Percentiles rank a stretch among this genome's conserved stretches.
Conservation (phyloP, 2,797 vertebrate species). For the Merluccius polli region DNA sequence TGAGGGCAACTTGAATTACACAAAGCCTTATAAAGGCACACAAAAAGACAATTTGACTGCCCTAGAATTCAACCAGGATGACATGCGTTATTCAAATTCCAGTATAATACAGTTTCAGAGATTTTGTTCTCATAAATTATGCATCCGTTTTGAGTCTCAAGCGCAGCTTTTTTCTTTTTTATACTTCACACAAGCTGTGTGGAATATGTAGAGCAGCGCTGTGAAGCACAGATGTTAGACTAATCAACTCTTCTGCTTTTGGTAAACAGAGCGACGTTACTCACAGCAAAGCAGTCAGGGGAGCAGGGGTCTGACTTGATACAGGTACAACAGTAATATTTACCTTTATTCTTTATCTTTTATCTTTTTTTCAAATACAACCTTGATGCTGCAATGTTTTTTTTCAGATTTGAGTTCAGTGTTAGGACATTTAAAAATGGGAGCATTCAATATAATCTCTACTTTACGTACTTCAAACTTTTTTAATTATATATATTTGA, state of each 20-base stretch:
- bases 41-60: not conserved
- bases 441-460: not conserved
- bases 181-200: constrained; percentile 30
- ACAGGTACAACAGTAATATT: constrained; percentile 7
- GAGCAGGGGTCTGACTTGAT: constrained; percentile 1
- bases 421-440: too few relatives aligned
- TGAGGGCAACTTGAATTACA: constrained; percentile 9
- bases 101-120: constrained; percentile 5
- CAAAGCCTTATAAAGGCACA: not conserved
- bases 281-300: constrained; percentile 24
- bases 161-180: constrained; percentile 26
- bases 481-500: too few relatives aligned
- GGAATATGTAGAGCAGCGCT: constrained; percentile 31
- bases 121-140: constrained; percentile 37
- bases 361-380: not conserved
- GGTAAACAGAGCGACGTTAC: constrained; percentile 35
- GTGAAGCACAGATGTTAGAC: constrained; percentile 34
- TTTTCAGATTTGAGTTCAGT: not conserved
- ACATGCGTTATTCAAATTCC: constrained; percentile 1
- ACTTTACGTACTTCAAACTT: not conserved
- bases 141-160: constrained; percentile 24
- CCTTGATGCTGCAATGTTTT: not conserved
- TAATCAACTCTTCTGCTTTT: constrained; percentile 33
- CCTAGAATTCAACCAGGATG: not conserved
- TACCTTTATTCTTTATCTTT: not conserved